Base-by-base conservation (phyloP, 2,797 vertebrate genomes). In the Geranospiza caerulescens region DNA sequence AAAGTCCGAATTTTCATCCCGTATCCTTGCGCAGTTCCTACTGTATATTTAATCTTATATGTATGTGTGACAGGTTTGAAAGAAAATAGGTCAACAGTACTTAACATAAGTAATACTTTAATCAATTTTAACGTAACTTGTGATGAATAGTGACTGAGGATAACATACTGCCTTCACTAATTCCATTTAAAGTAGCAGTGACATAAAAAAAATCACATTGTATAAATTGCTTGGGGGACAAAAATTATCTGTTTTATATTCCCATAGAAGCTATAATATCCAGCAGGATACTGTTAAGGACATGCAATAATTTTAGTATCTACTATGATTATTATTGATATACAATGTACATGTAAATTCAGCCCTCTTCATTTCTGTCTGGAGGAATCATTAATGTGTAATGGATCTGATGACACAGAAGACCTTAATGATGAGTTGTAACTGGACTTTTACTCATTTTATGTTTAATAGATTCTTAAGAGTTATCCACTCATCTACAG, bases 61-160 rank as follows among this genome's bases (percentile, higher is more conserved):
- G 44, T 81, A 45, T 63, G 44, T 94, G 72, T 95, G 94, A 95
- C 82, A 95, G 70, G 87, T 95, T 94, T 93, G 92, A 93, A 71
- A 78, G 91, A 97, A 97, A 97, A 97, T 92, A 96, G 96, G 96
- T 97, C 97, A 98, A 87, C 79, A 88, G 94, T 96, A 88, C 76
- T 98, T 97, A 97, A 91, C 83, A 79, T 93, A 97, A 97, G 95
- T 93, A 93, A 96, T 95, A 83, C 63, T 92, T 98, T 97, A 97
- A 97, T 98, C 97, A 97, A 93, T 97, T 96, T 95, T 89, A 95
- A 87, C 73, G 0, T 95, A 94, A 96, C 58, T 97, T 97, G 91
- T 96, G 95, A 96, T 97, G 89, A 82, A 89, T 93, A 87, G 66
- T 87, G 84, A 40, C 64, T 95, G 87, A 89, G 62, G 87, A 90